A percentile compares a stretch with the other conserved stretches of the same genome.
These are phyloP conservation scores for Phataginus tetradactyla DNA, from an alignment of 2,797 vertebrate genomes.

Conservation along the genomic window DNA sequence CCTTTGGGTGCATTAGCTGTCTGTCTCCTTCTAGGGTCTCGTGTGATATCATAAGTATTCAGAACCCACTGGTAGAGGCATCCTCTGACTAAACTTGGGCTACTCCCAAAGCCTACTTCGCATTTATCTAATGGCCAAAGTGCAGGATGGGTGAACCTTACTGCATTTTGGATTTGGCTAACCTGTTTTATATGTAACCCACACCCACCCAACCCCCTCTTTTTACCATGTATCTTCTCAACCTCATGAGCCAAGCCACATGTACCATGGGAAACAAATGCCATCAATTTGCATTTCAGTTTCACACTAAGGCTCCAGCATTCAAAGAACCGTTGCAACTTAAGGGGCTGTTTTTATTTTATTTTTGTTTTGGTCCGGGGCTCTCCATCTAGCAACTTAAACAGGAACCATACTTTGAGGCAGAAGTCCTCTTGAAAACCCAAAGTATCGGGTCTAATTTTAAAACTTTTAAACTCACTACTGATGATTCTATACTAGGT, in stretches of 20 bases:
- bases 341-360: constrained; percentile 32
- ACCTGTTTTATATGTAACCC: not conserved
- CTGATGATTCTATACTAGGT: constrained; percentile 47
- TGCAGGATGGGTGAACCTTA: not conserved
- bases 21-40: not conserved
- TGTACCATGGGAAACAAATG: constrained; percentile 21
- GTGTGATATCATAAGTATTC: not conserved
- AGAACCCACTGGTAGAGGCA: not conserved
- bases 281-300: not conserved
- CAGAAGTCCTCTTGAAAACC: constrained; percentile 7
- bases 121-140: not conserved
- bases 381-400: constrained; percentile 4
- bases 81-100: not conserved
- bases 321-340: constrained; percentile 6
- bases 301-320: not conserved
- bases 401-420: constrained; percentile 38
- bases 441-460: constrained; percentile 36
- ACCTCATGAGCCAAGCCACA: not conserved
- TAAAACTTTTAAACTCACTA: constrained; percentile 57
- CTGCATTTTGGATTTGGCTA: not conserved
- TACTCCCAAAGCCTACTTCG: not conserved
- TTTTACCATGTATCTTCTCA: not conserved
- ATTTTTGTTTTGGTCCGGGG: constrained; percentile 42
- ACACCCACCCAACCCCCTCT: not conserved
- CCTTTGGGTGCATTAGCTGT: not conserved